Conservation (phyloP, 2,797 vertebrate genomes). For the Pseudochirops cupreus region DNA sequence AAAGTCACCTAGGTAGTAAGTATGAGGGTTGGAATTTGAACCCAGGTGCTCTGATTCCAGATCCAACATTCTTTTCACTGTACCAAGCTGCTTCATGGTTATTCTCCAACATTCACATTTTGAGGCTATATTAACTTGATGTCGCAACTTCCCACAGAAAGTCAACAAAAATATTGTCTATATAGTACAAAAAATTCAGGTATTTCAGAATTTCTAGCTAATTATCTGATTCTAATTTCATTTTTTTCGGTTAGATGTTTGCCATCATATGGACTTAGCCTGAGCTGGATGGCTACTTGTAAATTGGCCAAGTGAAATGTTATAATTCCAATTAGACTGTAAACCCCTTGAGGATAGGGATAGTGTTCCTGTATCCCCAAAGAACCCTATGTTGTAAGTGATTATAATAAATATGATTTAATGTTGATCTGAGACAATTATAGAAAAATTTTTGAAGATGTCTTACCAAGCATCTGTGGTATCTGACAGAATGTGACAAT, state of each 20-base stretch:
- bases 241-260: conserved; percentile 34
- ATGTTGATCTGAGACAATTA: background rate
- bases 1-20: background rate
- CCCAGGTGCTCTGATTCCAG: background rate
- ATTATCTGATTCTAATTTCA: background rate
- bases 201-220: conserved; percentile 19
- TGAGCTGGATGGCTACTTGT: conserved; percentile 4
- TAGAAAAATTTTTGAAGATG: background rate
- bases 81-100: background rate
- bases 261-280: conserved; percentile 16
- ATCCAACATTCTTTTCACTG: background rate
- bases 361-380: background rate
- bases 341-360: conserved; percentile 11
- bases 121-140: background rate
- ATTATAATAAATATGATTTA: background rate
- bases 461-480: background rate
- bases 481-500: background rate
- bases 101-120: background rate
- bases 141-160: conserved; percentile 37
- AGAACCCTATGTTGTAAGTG: background rate
- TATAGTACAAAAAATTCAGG: conserved; percentile 4
- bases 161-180: background rate
- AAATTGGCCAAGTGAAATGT: conserved; percentile 1
- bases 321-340: background rate
- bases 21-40: background rate